These are phyloP conservation scores for Odocoileus virginianus DNA, from an alignment of 2,113 vertebrate species.

Conservation along the genomic window DNA sequence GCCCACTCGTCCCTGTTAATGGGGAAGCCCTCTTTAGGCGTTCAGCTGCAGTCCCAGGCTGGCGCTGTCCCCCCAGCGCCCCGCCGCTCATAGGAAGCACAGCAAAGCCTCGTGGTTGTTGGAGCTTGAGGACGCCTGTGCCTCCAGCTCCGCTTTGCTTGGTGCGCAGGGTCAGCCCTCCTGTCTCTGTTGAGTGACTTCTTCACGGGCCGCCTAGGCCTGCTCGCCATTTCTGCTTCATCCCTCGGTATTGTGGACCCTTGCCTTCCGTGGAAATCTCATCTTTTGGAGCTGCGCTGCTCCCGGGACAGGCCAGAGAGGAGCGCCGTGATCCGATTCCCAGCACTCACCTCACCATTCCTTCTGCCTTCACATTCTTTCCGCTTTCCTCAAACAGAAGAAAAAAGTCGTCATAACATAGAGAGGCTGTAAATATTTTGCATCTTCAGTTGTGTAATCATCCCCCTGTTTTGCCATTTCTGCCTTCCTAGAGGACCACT, in stretches of 20 bases:
- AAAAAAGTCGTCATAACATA: not conserved
- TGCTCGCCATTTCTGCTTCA: not conserved
- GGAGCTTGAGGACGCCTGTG: accelerated
- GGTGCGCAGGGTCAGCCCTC: not conserved
- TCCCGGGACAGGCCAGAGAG: not conserved
- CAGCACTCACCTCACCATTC: accelerated
- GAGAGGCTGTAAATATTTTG: not conserved
- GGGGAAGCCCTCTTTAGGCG: not conserved
- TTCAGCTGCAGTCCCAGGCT: too few relatives aligned
- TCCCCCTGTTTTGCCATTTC: not conserved
- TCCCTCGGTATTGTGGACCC: not conserved
- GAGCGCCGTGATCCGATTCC: accelerated
- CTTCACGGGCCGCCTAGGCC: not conserved
- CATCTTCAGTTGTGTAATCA: not conserved
- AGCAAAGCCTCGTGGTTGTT: accelerated
- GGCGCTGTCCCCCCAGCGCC: accelerated
- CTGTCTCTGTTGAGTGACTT: not conserved
- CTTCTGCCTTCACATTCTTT: not conserved
- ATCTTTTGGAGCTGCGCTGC: not conserved
- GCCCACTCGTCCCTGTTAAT: accelerated
- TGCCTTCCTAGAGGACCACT: not conserved
- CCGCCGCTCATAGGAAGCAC: not conserved
- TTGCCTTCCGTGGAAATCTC: not conserved
- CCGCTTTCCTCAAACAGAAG: not conserved
- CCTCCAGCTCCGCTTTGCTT: too few relatives aligned